Evolutionary conservation across 2,888 invertebrate species (phyloP).

Genomic region (Stictocephala bisonia): DNA sequence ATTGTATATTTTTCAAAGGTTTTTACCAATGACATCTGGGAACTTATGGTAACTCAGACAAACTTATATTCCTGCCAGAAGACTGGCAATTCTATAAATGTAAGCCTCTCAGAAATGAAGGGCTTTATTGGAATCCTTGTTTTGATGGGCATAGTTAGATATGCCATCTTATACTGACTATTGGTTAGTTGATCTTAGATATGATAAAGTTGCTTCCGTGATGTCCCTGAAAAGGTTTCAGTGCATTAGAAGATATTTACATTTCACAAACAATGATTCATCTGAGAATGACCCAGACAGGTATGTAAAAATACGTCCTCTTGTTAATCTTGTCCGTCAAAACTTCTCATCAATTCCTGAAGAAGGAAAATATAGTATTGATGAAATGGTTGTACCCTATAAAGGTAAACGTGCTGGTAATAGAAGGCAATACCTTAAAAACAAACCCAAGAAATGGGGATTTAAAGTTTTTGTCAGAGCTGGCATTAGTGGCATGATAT

Average conservation of each 20-base stretch:
- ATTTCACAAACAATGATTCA: slow-evolving; percentile 8
- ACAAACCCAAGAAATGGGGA: no score
- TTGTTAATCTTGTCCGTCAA: no score
- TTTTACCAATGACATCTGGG: background rate
- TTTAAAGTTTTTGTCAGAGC: no score
- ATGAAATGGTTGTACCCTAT: no score
- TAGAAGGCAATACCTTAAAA: no score
- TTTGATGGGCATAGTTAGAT: background rate
- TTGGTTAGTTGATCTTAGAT: background rate
- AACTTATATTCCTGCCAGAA: background rate
- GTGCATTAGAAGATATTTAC: background rate
- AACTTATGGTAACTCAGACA: background rate
- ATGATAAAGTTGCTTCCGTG: background rate
- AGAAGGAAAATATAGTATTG: no score
- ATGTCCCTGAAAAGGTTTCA: slow-evolving; percentile 18
- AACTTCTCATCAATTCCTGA: no score
- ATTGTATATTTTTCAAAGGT: background rate
- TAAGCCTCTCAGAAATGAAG: no score
- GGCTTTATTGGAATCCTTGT: background rate
- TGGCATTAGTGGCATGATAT: no score
- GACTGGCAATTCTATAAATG: background rate
- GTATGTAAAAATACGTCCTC: background rate
- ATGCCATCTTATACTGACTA: slow-evolving; percentile 4
- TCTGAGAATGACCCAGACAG: background rate
- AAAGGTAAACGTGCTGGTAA: no score